Conservation (phyloP, 1,140 invertebrate species). For the Ceratitis capitata region DNA sequence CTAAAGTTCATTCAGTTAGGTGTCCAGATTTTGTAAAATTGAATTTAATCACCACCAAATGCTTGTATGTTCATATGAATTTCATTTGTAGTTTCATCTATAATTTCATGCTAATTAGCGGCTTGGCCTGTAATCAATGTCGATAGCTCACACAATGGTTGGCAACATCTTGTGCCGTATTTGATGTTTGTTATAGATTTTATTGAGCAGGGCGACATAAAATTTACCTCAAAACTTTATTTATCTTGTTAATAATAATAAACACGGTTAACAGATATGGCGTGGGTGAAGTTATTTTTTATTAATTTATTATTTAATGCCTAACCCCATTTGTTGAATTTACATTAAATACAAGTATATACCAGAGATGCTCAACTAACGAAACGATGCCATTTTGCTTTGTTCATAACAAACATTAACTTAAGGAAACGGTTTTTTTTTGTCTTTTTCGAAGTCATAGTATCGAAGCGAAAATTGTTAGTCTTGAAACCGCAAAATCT, state of each 20-base stretch:
- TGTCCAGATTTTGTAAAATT: no score
- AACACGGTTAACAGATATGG: background rate
- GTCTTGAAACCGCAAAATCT: no score
- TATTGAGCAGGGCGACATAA: background rate
- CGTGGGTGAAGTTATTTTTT: background rate
- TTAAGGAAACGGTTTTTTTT: no score
- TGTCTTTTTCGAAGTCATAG: no score
- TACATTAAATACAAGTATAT: background rate
- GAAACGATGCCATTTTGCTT: no score
- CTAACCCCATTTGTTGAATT: background rate
- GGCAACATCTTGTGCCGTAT: background rate
- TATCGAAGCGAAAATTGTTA: no score
- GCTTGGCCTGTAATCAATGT: background rate
- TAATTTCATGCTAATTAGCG: background rate
- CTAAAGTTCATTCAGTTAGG: no score
- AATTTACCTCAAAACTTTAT: background rate
- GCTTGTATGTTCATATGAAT: background rate
- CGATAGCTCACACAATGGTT: background rate
- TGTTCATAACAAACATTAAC: no score
- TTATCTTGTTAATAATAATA: no score
- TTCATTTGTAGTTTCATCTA: background rate
- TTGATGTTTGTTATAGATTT: background rate
- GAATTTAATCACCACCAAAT: no score
- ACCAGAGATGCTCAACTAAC: background rate
- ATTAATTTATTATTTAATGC: no score